These are phyloP conservation scores for Microtus montanus DNA, from an alignment of 2,113 vertebrate genomes.

Conservation along the genomic window DNA sequence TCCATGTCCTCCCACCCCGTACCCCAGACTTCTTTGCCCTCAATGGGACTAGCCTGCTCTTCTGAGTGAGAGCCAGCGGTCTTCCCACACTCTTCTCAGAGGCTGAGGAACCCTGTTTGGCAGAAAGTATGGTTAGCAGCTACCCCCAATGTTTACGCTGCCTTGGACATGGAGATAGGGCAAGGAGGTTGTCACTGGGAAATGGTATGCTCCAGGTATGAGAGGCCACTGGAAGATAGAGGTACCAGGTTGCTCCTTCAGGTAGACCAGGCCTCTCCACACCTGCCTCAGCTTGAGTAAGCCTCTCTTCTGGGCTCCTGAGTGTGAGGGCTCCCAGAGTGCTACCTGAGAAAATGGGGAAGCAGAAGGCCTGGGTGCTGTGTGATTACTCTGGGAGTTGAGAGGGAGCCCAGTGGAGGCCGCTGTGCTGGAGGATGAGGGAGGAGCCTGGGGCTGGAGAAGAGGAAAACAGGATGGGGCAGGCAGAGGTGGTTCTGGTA, in stretches of 20 bases:
- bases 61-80: not conserved
- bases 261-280: not conserved
- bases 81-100: not conserved
- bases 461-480: not conserved
- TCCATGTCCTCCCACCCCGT: not conserved
- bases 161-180: not conserved
- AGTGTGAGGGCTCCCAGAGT: not conserved
- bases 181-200: not conserved
- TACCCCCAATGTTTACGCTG: not conserved
- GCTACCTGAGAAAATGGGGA: not conserved
- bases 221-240: rapidly evolving
- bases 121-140: no score
- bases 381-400: not conserved
- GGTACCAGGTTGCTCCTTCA: not conserved
- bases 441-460: not conserved
- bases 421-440: not conserved
- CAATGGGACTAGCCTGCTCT: not conserved
- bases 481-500: not conserved
- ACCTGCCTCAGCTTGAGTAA: not conserved
- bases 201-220: no score
- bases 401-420: not conserved
- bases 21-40: not conserved
- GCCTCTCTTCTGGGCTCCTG: not conserved
- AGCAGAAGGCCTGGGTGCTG: not conserved
- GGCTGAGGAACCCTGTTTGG: not conserved